Evolutionary conservation across 2,113 vertebrate genomes (phyloP).

Genomic region (Cinclus mexicanus): DNA sequence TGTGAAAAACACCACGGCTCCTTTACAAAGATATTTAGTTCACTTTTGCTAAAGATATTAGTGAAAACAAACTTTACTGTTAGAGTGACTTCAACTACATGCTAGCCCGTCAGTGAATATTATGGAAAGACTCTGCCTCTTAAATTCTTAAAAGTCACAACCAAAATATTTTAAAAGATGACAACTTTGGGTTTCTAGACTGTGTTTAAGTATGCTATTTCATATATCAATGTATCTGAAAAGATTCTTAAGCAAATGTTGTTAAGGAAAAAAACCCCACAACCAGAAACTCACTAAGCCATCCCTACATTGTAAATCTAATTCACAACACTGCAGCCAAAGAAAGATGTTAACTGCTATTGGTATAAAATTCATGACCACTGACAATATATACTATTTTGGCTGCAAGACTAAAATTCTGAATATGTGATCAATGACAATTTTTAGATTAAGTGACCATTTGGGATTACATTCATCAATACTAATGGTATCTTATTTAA

Average conservation of each 20-base stretch:
- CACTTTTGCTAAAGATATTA: neutral
- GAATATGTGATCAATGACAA: constrained; percentile 34
- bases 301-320: neutral
- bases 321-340: neutral
- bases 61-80: neutral
- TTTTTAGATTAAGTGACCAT: constrained; percentile 51
- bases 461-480: constrained; percentile 49
- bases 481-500: constrained; percentile 54
- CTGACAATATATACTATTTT: neutral
- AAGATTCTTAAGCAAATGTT: neutral
- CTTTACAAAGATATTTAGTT: neutral
- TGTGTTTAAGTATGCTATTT: neutral
- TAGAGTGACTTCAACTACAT: neutral
- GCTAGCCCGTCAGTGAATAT: neutral
- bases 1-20: neutral
- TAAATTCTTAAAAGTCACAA: neutral
- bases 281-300: neutral
- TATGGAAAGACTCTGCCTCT: neutral
- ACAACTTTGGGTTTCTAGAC: neutral
- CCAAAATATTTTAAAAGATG: neutral
- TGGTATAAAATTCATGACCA: neutral
- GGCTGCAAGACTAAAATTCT: constrained; percentile 2
- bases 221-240: neutral
- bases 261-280: neutral
- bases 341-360: neutral